phyloP scores from a whole-genome alignment of 2,797 vertebrate genomes.

The Pangasius larnaudii region DNA sequence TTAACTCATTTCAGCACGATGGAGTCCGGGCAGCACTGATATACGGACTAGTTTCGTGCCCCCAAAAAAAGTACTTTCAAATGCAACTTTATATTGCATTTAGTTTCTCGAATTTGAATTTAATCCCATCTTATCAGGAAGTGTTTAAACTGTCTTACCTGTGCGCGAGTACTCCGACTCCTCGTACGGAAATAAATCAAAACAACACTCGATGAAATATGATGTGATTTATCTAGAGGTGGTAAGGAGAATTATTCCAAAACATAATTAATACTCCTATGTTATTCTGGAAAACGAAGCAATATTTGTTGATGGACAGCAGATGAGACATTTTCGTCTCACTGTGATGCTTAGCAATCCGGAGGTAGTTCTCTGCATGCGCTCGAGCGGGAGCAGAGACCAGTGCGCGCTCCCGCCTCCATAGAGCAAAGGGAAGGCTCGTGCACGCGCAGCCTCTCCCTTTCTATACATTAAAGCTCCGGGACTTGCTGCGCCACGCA shows the following conservation, averaged over 20 bases:
- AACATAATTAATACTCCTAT: constrained; percentile 58
- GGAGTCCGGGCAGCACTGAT: neutral
- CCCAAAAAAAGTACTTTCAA: neutral
- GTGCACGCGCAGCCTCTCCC: constrained; percentile 84
- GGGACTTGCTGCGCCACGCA: constrained; percentile 65
- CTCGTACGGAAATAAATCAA: constrained; percentile 32
- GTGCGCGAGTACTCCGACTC: constrained; percentile 35
- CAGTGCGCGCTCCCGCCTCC: constrained; percentile 74
- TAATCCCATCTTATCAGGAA: neutral
- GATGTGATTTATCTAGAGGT: constrained; percentile 64
- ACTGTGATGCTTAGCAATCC: constrained; percentile 66
- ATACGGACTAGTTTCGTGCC: neutral
- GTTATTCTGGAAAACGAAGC: constrained; percentile 61
- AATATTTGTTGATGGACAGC: constrained; percentile 56
- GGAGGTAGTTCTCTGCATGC: constrained; percentile 64
- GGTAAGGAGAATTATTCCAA: constrained; percentile 58
- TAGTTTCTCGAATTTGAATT: neutral
- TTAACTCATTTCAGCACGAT: neutral
- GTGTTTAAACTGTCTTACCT: constrained; percentile 50
- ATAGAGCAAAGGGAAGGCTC: constrained; percentile 60
- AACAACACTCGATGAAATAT: constrained; percentile 43
- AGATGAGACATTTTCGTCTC: constrained; percentile 75
- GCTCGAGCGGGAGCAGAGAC: constrained; percentile 59
- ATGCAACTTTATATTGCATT: constrained; percentile 11
- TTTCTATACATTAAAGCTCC: constrained; percentile 76